A percentile compares a stretch with the other conserved stretches of the same genome.
phyloP scores from a whole-genome alignment of 2,797 vertebrate species.

The Pangasius sanitwongsei region DNA sequence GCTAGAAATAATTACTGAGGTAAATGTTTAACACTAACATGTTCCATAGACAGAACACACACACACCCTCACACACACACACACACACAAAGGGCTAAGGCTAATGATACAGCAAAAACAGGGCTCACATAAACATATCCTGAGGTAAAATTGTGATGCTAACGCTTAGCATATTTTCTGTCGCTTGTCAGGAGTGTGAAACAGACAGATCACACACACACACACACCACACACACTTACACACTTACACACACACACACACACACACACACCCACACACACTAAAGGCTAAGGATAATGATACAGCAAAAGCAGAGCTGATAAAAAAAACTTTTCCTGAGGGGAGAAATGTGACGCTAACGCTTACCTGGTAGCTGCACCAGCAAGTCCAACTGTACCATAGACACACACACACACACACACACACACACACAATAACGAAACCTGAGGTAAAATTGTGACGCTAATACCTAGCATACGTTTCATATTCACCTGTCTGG shows the following conservation, averaged over 20 bases:
- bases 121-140: not conserved
- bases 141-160: not conserved
- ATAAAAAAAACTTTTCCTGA: not conserved
- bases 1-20: not conserved
- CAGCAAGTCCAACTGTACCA: not conserved
- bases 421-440: too few species aligned
- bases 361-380: not conserved
- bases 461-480: not conserved
- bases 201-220: too few species aligned
- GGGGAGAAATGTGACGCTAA: not conserved
- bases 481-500: not conserved
- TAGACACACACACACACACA: not conserved
- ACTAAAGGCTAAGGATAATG: not conserved
- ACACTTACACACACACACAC: not conserved
- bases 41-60: not conserved
- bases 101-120: not conserved
- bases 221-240: not conserved
- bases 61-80: not conserved
- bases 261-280: not conserved
- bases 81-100: not conserved
- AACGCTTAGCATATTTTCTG: not conserved
- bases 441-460: not conserved
- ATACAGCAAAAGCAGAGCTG: not conserved
- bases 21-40: not conserved
- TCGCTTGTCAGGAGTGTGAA: not conserved